Base-by-base conservation (phyloP, 2,113 vertebrate genomes). In the Chamaetylas fuelleborni region DNA sequence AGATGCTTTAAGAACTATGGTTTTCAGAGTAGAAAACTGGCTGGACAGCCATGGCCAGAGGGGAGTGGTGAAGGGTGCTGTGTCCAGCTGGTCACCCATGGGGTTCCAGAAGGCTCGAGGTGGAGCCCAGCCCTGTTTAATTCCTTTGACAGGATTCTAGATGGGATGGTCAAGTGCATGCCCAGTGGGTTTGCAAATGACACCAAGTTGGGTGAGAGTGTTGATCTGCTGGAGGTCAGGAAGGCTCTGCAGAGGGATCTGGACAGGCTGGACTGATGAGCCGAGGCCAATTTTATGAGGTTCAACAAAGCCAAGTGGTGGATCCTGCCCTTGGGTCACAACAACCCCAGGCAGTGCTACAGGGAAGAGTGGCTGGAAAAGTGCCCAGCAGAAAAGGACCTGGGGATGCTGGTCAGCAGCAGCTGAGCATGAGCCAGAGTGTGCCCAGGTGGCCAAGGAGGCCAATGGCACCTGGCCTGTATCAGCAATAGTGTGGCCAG, bases 321-420 rank as follows among this genome's bases (percentile, higher is more conserved):
- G 15, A 8, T 45, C 24, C 53, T 29, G 19, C 3, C 6, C 8
- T 15, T 58, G 2, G 12, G 15, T 66, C 69, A 24, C 43, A 66
- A 6, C 5, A 45, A 14, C 0, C 6, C 14, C 28, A 2, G 14
- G 33, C 12, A 45, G 60, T 0, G 0, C 13, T 33, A 6, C 19
- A 38, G 15, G 2, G 2, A 3, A 51, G 19, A 58, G 19, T 20
- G 33, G 0, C 10, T 81, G 43, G 33, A 58, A 60, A 58, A 3
- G 2, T 58, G 26, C 33, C 0, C 23, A 51, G 4, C 28, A 3
- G 28, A 9, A 5, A 88, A 58, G 28, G 12, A 33, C 15, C 36
- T 45, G 33, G 33, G 3, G 0, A 4, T 19, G 12, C 26, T 73
- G 33, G 6, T 38, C 3, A 38, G 50, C 33, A 78, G 33, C 5